Conservation (phyloP, 2,797 vertebrate genomes). For the Hybognathus amarus region DNA sequence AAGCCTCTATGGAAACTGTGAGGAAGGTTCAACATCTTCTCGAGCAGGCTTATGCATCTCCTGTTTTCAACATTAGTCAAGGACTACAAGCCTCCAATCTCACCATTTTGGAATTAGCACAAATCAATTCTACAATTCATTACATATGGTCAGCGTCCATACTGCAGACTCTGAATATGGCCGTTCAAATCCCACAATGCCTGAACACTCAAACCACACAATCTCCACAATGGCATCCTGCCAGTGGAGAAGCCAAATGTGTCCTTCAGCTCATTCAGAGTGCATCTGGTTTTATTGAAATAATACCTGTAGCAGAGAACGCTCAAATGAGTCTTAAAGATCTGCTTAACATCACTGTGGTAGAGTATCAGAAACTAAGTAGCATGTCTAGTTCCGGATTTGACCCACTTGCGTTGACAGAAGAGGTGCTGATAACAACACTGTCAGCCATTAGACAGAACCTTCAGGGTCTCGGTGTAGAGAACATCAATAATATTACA, state of each 20-base stretch:
- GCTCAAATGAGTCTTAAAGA: constrained; percentile 54
- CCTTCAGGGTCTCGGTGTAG: constrained; percentile 64
- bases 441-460: constrained; percentile 68
- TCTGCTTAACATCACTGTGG: constrained; percentile 63
- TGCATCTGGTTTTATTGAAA: constrained; percentile 63
- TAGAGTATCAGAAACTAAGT: constrained; percentile 56
- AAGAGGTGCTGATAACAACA: constrained; percentile 59
- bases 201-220: constrained; percentile 59
- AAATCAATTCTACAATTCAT: constrained; percentile 55
- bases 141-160: constrained; percentile 55
- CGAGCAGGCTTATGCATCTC: constrained; percentile 56
- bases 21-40: constrained; percentile 69
- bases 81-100: constrained; percentile 71
- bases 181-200: constrained; percentile 65
- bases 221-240: not conserved
- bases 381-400: constrained; percentile 51
- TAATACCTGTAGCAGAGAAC: constrained; percentile 41
- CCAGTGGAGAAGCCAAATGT: constrained; percentile 60
- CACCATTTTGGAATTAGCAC: constrained; percentile 69
- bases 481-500: constrained; percentile 66
- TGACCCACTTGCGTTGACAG: constrained; percentile 45
- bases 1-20: constrained; percentile 55
- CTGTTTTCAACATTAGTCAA: constrained; percentile 68
- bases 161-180: constrained; percentile 61
- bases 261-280: constrained; percentile 63